A percentile compares a stretch with the other conserved stretches of the same genome.
Conservation (phyloP, 2,888 invertebrate genomes). For the Volucella bombylans region DNA sequence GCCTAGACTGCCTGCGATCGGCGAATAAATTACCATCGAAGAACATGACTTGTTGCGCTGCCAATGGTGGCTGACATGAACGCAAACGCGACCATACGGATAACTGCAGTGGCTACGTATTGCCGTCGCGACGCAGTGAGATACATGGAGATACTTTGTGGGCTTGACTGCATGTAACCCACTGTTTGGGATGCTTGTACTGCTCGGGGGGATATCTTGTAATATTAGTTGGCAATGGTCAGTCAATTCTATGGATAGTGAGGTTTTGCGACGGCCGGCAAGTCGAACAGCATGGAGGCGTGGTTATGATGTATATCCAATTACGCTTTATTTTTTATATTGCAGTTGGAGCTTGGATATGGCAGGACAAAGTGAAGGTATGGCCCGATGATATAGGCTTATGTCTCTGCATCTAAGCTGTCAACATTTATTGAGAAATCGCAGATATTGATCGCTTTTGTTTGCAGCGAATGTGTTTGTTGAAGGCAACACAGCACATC, state of each 20-base stretch:
- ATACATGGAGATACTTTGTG: slow-evolving; percentile 31
- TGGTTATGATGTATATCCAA: slow-evolving; percentile 63
- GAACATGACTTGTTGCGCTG: slow-evolving; percentile 71
- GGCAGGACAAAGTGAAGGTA: neutral
- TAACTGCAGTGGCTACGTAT: slow-evolving; percentile 15
- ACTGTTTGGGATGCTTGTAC: slow-evolving; percentile 60
- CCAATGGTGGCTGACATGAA: slow-evolving; percentile 71
- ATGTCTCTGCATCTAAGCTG: neutral
- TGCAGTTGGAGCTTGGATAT: neutral
- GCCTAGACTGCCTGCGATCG: slow-evolving; percentile 42
- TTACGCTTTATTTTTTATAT: slow-evolving; percentile 18
- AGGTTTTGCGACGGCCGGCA: slow-evolving; percentile 53
- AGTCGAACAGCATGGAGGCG: slow-evolving; percentile 66
- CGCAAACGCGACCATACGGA: slow-evolving; percentile 60
- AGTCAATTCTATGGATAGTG: slow-evolving; percentile 45
- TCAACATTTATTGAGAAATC: slow-evolving; percentile 4
- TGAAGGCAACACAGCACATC: neutral
- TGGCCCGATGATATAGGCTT: neutral
- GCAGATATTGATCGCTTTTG: neutral
- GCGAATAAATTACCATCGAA: slow-evolving; percentile 67
- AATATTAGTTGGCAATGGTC: slow-evolving; percentile 58
- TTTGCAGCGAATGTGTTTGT: neutral
- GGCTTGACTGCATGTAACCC: slow-evolving; percentile 61
- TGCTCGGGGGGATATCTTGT: slow-evolving; percentile 58
- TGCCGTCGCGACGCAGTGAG: neutral